A percentile compares a stretch with the other conserved stretches of the same genome.
These are phyloP conservation scores for Amphipoea lucens DNA, from an alignment of 2,888 invertebrate genomes.

Conservation along the genomic window DNA sequence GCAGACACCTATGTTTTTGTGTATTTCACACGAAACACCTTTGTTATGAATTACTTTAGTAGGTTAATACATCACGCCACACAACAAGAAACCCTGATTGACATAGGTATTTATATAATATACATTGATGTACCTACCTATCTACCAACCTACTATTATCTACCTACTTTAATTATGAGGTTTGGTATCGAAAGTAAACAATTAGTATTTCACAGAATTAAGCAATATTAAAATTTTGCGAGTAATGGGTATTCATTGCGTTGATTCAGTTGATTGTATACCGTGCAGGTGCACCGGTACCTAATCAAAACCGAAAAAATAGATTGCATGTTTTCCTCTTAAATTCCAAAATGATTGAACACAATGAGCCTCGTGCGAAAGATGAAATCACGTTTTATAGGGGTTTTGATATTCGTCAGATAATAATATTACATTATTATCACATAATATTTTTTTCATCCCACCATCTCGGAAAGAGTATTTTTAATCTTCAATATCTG, in stretches of 20 bases:
- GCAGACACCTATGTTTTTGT: neutral
- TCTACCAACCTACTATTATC: neutral
- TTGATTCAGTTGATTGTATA: slow-evolving; percentile 1
- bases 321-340: too few species aligned
- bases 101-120: neutral
- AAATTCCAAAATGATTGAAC: too few species aligned
- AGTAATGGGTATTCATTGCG: slow-evolving; percentile 13
- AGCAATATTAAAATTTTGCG: slow-evolving; percentile 21
- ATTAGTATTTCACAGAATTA: slow-evolving; percentile 50
- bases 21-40: neutral
- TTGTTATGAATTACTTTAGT: neutral
- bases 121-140: neutral
- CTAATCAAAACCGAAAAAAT: neutral
- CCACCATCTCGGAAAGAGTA: too few species aligned
- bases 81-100: slow-evolving; percentile 8
- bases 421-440: too few species aligned
- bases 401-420: too few species aligned
- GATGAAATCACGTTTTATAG: too few species aligned
- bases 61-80: neutral
- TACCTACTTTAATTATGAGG: slow-evolving; percentile 12
- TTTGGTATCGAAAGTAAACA: slow-evolving; percentile 45
- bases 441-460: too few species aligned
- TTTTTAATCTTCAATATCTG: too few species aligned
- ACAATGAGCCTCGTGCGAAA: too few species aligned
- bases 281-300: neutral